These are phyloP conservation scores for Python bivittatus DNA, from an alignment of 2,113 vertebrate genomes.

Conservation along the genomic window DNA sequence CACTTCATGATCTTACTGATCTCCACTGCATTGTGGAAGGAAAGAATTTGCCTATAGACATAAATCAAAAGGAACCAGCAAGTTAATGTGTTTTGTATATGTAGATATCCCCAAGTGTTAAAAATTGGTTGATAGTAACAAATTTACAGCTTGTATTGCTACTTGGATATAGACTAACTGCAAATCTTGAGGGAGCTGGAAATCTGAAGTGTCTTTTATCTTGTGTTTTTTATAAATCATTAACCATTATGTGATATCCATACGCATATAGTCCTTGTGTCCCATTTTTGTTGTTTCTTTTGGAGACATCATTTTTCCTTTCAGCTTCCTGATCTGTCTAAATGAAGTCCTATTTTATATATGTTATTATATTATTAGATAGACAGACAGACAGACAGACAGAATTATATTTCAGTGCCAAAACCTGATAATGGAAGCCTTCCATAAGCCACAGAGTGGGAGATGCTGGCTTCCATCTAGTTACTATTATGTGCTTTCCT, in stretches of 20 bases:
- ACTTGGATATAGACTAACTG: neutral
- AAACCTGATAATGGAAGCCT: neutral
- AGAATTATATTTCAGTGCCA: neutral
- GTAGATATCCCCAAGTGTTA: neutral
- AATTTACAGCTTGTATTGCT: neutral
- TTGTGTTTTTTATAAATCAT: slow-evolving; percentile 8
- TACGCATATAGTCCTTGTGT: neutral
- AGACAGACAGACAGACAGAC: too few species aligned
- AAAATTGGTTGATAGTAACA: neutral
- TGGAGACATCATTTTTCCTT: neutral
- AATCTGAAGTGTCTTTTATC: neutral
- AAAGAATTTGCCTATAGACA: neutral
- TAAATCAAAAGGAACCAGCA: neutral
- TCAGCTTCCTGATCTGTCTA: neutral
- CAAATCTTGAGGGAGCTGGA: neutral
- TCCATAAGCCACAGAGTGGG: neutral
- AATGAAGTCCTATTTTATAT: neutral
- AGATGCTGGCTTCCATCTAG: neutral
- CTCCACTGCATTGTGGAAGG: neutral
- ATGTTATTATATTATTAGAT: too few species aligned
- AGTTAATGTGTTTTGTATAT: neutral
- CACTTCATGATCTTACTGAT: neutral
- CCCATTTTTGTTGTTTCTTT: neutral
- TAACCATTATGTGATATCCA: neutral
- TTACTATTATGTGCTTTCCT: neutral